Base-by-base conservation (phyloP, 1,140 invertebrate species). In the Eueides isabella region DNA sequence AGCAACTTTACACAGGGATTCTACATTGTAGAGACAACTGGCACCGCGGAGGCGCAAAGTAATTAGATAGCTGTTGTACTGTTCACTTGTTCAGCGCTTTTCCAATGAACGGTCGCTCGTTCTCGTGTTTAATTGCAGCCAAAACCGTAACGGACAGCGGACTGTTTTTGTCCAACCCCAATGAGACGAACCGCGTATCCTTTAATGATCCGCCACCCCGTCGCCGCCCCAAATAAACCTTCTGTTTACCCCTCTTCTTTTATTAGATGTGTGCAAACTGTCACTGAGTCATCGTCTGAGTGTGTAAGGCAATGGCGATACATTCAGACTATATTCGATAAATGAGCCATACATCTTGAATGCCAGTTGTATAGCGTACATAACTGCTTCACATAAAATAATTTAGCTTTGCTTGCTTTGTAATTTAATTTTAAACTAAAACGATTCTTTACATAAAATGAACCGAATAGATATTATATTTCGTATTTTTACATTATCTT, bases 11-110 rank as follows among this genome's bases (percentile, higher is more conserved):
- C 23, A 55, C 76, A 81, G 78, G 80, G 81, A 85, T 80, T 82
- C 78, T 84, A 85, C 80, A 85, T 82, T 79, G 83, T 83, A 80
- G 80, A 80, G 80, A 78, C 81, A 78, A 81, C 75, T 72, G 81
- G 81, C 80, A 70, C 77, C 77, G 79, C 80, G 80, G 80, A 80
- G 85, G 83, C 81, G 80, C 83, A 85, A 89, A 90, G 87, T 90
- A 91, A 89, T 90, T 90, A 91, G 87, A 90, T 88, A 81, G 82
- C 81, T 75, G 82, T 85, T 87, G 81, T 87, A 84, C 85, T 85
- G 85, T 88, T 88, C 80, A 84, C 83, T 89, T 87, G 85, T 89
- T 89, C 87, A 86, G 85, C 86, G 83, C 79, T 90, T 87, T 89
- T 85, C 85, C 85, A 84, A 85, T 85, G 87, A 84, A 82, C 82